Conservation (phyloP, 2,113 vertebrate genomes). For the Sporophila hypoxantha region DNA sequence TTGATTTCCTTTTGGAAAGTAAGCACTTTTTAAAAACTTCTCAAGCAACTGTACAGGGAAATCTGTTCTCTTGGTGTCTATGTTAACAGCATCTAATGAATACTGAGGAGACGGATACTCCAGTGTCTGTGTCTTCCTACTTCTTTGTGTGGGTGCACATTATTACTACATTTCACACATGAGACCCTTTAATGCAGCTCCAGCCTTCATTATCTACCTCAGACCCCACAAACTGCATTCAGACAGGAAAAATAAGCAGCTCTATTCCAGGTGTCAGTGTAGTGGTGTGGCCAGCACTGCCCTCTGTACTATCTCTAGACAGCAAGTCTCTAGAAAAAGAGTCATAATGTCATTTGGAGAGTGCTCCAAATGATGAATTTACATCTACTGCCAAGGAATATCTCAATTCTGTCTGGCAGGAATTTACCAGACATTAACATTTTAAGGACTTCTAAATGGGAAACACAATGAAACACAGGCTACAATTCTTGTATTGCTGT, state of each 20-base stretch:
- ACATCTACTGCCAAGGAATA: neutral
- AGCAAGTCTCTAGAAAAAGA: neutral
- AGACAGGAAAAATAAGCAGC: neutral
- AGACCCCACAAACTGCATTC: neutral
- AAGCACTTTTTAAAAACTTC: neutral
- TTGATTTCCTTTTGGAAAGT: neutral
- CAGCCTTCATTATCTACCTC: neutral
- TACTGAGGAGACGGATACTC: neutral
- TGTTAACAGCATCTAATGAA: neutral
- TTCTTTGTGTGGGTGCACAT: neutral
- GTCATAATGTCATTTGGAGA: neutral
- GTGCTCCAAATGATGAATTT: neutral
- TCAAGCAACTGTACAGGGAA: neutral
- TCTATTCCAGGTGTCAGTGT: neutral
- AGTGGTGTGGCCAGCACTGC: neutral
- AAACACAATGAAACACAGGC: neutral
- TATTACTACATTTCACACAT: neutral
- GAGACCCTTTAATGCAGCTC: neutral
- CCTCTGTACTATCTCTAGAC: neutral
- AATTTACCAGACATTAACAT: neutral
- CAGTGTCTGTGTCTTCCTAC: neutral
- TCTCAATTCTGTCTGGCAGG: neutral
- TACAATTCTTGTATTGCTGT: neutral
- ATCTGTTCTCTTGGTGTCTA: neutral
- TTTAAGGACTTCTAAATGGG: neutral